Evolutionary conservation across 2,113 vertebrate species (phyloP), one percentile per base, ranked within the genome.

Genomic region (Ondatra zibethicus): DNA sequence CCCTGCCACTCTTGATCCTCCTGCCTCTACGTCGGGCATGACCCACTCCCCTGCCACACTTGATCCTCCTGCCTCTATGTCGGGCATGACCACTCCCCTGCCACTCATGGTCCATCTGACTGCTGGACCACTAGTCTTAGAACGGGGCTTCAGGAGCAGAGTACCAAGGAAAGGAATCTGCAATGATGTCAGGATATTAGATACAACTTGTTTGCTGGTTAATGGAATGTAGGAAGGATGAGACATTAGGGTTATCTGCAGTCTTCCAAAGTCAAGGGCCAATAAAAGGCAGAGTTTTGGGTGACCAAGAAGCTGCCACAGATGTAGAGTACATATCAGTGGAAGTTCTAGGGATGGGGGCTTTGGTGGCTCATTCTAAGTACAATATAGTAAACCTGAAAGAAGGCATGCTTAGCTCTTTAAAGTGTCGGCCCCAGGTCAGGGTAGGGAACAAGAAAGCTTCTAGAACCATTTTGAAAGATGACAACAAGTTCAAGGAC

Each of bases 381-480:
- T 16, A 45, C 19, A 36, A n/a, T 45, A 45, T 45, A 45, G 77
- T 50, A n/a, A 90, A 82, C 58, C 55, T 77, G 61, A 55, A 89
- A 45, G 65, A 91, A 95, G 73, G 82, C 5, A 10, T n/a, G 36
- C 50, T 93, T 31, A 52, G 50, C 33, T 45, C 27, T 89, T 93
- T 17, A 68, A 86, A 81, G 68, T 93, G 77, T 72, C 42, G 36
- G 45, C 7, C 17, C 23, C 88, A 39, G 68, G 27, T 91, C 70
- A 85, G 55, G 25, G 29, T 55, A 47, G 77, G 81, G 6, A 85
- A 80, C 19, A 42, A 85, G 85, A 94, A 86, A 86, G 31, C 58
- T 85, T 75, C 86, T 68, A 58, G 36, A 29, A 70, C 55, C 19
- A 19, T 55, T 77, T 72, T 88, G 42, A 95, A 89, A 95, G 65